Conservation (phyloP, 2,113 vertebrate genomes). For the Pontoporia blainvillei region DNA sequence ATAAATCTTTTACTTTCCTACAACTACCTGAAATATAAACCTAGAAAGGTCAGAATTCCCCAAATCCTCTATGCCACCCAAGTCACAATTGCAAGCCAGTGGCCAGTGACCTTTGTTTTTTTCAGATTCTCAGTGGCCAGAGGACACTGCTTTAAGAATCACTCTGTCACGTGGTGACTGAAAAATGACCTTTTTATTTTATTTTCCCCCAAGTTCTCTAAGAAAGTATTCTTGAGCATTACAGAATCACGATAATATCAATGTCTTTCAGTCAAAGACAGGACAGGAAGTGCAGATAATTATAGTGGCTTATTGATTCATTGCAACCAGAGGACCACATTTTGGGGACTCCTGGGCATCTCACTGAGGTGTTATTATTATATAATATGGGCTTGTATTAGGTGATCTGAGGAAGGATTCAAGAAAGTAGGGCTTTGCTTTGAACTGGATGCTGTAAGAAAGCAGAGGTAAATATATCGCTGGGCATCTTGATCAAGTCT, state of each 20-base stretch:
- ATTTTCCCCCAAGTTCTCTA: background rate
- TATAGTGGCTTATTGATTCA: background rate
- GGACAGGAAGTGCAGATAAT: background rate
- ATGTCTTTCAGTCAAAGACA: background rate
- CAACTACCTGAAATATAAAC: background rate
- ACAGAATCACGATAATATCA: background rate
- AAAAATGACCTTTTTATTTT: background rate
- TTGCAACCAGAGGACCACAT: background rate
- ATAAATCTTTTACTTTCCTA: background rate
- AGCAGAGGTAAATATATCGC: background rate
- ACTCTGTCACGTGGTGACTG: background rate
- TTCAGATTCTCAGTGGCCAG: background rate
- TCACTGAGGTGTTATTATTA: background rate
- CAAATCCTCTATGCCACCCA: background rate
- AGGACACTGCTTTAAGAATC: background rate
- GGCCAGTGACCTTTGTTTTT: background rate
- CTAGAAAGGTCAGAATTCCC: background rate
- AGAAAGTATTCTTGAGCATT: background rate
- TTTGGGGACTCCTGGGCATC: fast-evolving
- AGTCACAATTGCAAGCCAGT: background rate
- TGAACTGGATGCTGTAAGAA: background rate
- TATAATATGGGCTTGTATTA: background rate
- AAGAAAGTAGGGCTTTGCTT: background rate
- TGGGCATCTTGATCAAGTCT: background rate
- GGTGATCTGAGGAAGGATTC: background rate